Evolutionary conservation across 2,113 vertebrate species (phyloP).

Genomic region (Nanorana parkeri): DNA sequence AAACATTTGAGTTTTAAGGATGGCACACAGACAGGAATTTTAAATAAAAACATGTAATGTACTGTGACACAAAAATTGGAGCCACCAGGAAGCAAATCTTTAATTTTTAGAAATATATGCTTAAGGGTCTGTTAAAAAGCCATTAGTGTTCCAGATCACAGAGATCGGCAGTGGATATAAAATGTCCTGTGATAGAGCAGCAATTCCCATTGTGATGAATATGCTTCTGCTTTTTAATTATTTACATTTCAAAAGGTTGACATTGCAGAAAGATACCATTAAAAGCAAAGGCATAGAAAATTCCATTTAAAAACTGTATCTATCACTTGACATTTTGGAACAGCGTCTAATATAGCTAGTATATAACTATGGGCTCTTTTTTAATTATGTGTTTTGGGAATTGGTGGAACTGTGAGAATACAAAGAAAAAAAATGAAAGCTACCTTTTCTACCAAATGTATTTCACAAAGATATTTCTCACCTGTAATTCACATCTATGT

Average conservation of each 20-base stretch:
- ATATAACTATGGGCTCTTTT: neutral
- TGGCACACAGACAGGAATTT: constrained; percentile 16
- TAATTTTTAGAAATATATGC: constrained; percentile 29
- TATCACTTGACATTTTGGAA: constrained; percentile 28
- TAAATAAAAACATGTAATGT: constrained; percentile 32
- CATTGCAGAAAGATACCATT: constrained; percentile 52
- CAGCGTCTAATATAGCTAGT: neutral
- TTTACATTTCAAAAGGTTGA: constrained; percentile 49
- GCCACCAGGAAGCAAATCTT: constrained; percentile 7
- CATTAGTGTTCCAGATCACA: constrained; percentile 32
- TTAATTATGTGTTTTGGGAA: constrained; percentile 7
- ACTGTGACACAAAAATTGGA: constrained; percentile 38
- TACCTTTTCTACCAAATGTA: too few species aligned
- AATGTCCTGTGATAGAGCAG: constrained; percentile 14
- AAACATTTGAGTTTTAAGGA: neutral
- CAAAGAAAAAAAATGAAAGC: neutral
- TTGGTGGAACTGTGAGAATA: too few species aligned
- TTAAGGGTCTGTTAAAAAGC: constrained; percentile 39
- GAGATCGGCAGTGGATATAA: constrained; percentile 41
- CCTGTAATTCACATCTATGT: too few species aligned
- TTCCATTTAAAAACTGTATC: constrained; percentile 21
- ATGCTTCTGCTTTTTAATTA: constrained; percentile 47
- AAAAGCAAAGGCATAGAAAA: constrained; percentile 3
- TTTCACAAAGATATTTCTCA: too few species aligned
- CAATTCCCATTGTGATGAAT: constrained; percentile 41